Percentiles rank a stretch among this genome's conserved stretches.
phyloP scores from a whole-genome alignment of 35 echinoderm and acorn worm genomes.

The Chiridota heheva region DNA sequence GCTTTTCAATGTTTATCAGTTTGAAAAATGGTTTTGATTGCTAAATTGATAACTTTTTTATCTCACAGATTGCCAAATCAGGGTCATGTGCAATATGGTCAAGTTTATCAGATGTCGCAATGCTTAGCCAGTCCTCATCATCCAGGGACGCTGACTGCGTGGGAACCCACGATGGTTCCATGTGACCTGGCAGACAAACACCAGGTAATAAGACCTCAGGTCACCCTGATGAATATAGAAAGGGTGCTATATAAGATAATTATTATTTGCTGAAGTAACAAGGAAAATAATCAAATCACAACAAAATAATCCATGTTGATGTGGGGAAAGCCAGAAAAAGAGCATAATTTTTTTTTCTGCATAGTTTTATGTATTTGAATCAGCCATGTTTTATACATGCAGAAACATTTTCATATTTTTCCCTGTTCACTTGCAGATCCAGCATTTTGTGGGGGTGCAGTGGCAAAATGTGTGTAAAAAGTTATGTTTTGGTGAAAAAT shows the following conservation, averaged over 20 bases:
- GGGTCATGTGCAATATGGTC: conserved; percentile 73
- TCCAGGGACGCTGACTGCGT: conserved; percentile 54
- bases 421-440: no score
- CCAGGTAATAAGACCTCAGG: conserved; percentile 41
- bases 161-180: conserved; percentile 57
- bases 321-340: not conserved
- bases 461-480: no score
- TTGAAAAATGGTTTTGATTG: not conserved
- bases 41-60: not conserved
- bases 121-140: conserved; percentile 71
- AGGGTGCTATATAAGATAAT: not conserved
- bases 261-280: not conserved
- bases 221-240: not conserved
- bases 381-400: no score
- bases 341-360: not conserved
- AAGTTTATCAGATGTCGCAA: conserved; percentile 65
- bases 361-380: not conserved
- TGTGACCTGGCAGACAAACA: conserved; percentile 51
- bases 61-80: conserved; percentile 66
- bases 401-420: no score
- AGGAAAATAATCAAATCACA: not conserved
- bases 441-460: no score
- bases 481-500: no score
- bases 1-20: not conserved
- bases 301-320: not conserved